Evolutionary conservation across 2,888 invertebrate genomes (phyloP).

Genomic region (Drosophila emarginata): DNA sequence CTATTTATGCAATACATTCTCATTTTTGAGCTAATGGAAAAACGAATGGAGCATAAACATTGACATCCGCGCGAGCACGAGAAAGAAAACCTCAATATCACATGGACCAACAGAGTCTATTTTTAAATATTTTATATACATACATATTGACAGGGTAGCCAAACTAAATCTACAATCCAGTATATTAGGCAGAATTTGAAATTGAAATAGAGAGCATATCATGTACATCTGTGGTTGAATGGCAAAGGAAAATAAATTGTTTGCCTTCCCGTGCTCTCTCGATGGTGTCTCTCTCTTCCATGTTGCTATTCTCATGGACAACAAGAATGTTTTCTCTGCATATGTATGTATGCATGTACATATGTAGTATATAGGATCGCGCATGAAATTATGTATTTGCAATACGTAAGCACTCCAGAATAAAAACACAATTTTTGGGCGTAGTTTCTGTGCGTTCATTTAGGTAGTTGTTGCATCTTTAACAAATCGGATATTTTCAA

Average conservation of each 20-base stretch:
- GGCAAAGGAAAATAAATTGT: background rate
- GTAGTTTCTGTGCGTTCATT: background rate
- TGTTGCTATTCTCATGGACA: background rate
- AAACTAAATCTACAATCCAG: background rate
- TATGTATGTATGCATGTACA: background rate
- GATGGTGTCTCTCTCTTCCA: background rate
- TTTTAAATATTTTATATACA: slow-evolving; percentile 12
- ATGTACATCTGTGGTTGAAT: background rate
- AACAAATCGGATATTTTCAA: background rate
- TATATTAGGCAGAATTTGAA: background rate
- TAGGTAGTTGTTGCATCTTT: background rate
- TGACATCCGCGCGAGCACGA: background rate
- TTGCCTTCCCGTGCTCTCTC: background rate
- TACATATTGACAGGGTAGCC: background rate
- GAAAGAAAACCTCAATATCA: background rate
- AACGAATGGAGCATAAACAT: slow-evolving; percentile 14
- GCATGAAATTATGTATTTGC: background rate
- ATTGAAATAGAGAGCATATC: background rate
- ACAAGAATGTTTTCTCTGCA: background rate
- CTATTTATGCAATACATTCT: background rate
- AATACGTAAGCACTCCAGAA: slow-evolving; percentile 6
- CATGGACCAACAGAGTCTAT: slow-evolving; percentile 1
- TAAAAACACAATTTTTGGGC: slow-evolving; percentile 12
- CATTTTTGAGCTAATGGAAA: background rate
- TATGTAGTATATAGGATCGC: background rate